Evolutionary conservation across 2,888 invertebrate genomes (phyloP).

Genomic region (Leptothorax acervorum): DNA sequence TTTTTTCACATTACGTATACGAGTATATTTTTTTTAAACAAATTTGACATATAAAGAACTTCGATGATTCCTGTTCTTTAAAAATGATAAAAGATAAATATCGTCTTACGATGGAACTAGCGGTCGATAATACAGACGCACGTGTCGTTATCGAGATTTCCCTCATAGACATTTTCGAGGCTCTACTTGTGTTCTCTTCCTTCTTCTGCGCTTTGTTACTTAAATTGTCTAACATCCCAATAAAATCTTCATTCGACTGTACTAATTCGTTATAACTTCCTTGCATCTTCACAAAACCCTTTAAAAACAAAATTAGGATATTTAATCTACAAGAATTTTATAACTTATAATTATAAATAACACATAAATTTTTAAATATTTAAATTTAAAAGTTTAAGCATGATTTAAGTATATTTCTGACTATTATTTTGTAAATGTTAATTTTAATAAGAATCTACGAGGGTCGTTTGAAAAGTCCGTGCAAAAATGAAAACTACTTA

Average conservation of each 20-base stretch:
- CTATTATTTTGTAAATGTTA: too few relatives aligned
- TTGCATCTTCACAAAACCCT: slow-evolving; percentile 66
- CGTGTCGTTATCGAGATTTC: background rate
- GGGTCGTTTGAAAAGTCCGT: too few relatives aligned
- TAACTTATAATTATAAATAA: background rate
- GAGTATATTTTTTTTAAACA: background rate
- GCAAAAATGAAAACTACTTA: too few relatives aligned
- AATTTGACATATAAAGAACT: background rate
- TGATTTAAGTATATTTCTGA: too few relatives aligned
- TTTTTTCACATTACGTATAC: background rate
- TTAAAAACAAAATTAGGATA: background rate
- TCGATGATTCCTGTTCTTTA: background rate
- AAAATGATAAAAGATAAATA: background rate
- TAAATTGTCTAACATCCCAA: slow-evolving; percentile 48
- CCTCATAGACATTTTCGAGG: background rate
- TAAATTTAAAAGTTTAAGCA: too few relatives aligned
- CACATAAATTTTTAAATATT: background rate
- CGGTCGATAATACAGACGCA: slow-evolving; percentile 43
- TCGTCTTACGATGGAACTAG: slow-evolving; percentile 48
- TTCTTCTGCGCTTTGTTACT: background rate
- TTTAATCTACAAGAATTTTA: background rate
- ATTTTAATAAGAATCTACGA: too few relatives aligned
- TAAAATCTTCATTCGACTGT: slow-evolving; percentile 47
- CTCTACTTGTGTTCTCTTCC: background rate
- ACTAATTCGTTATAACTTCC: slow-evolving; percentile 58